Evolutionary conservation across 2,113 vertebrate species (phyloP).

Genomic region (human): GRCh38 chr6:144294501-144295000

Average conservation of each 20-base stretch:
- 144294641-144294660: background rate
- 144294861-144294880: background rate
- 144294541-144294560: background rate
- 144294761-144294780: background rate
- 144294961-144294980: background rate
- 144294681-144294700: background rate
- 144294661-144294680: background rate
- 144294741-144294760: background rate
- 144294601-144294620: no score
- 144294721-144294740: background rate
- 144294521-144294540: slow-evolving; percentile 15
- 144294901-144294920: background rate
- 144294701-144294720: background rate
- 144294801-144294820: background rate
- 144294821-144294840: background rate
- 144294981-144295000: background rate
- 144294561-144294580: background rate
- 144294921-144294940: background rate
- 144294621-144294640: background rate
- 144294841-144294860: background rate
- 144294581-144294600: background rate
- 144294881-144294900: background rate
- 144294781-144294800: background rate
- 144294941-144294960: background rate
- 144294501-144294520: background rate